These are phyloP conservation scores for Clarias gariepinus DNA, from an alignment of 2,113 vertebrate genomes.

Conservation along the genomic window DNA sequence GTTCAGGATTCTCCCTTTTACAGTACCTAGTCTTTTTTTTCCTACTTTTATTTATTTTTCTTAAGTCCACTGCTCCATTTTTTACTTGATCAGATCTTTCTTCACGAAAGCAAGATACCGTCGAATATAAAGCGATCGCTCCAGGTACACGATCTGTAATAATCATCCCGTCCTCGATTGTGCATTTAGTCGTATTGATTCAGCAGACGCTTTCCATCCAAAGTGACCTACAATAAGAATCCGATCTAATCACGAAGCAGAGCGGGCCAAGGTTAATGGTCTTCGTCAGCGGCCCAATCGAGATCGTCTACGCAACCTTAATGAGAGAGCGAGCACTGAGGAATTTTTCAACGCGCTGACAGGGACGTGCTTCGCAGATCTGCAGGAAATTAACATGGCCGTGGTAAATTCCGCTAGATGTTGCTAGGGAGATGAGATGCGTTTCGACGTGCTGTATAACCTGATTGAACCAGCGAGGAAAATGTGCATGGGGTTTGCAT, in stretches of 20 bases:
- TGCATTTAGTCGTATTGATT: conserved; percentile 2
- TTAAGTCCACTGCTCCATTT: not conserved
- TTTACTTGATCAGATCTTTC: not conserved
- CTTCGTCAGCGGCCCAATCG: not conserved
- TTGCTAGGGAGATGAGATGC: not conserved
- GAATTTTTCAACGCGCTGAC: not conserved
- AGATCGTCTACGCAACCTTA: not conserved
- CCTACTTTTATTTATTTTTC: not conserved
- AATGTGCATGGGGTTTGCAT: conserved; percentile 8
- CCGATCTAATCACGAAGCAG: not conserved
- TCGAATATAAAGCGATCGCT: not conserved
- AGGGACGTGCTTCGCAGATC: not conserved
- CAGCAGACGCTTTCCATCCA: not conserved
- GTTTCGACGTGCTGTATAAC: not conserved
- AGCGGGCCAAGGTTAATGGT: not conserved
- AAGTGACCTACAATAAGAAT: not conserved
- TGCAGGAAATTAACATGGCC: conserved; percentile 3
- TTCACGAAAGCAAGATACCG: not conserved
- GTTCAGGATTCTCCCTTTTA: conserved; percentile 19
- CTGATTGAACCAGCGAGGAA: not conserved
- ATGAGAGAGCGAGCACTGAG: not conserved
- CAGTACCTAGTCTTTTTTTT: not conserved
- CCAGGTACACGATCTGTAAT: not conserved
- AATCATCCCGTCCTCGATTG: not conserved
- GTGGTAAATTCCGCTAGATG: not conserved